These are phyloP conservation scores for Agonopterix subpropinquella DNA, from an alignment of 2,888 invertebrate species.

Conservation along the genomic window DNA sequence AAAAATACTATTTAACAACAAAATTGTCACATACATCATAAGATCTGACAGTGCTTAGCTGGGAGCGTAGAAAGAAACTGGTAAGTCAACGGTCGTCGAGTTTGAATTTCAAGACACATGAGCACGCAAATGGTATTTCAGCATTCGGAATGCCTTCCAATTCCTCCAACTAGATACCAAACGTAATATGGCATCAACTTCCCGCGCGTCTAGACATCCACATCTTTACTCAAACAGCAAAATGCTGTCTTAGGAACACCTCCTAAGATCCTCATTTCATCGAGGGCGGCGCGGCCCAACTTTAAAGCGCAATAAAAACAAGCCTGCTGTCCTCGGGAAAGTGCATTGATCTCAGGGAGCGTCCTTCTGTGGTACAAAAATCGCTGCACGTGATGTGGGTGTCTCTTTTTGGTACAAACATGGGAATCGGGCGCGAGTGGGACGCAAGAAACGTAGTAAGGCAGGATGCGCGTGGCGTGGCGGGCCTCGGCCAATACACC, in stretches of 20 bases:
- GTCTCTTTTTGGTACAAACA: conserved; percentile 49
- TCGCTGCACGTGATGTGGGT: conserved; percentile 63
- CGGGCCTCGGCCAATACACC: conserved; percentile 70
- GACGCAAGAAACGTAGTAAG: conserved; percentile 58
- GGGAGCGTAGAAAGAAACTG: background rate
- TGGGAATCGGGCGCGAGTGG: conserved; percentile 43
- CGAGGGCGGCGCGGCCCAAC: conserved; percentile 28
- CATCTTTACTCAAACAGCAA: conserved; percentile 29
- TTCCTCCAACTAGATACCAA: conserved; percentile 32
- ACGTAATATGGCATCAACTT: conserved; percentile 48
- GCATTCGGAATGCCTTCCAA: background rate
- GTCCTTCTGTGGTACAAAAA: conserved; percentile 72
- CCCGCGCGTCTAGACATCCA: conserved; percentile 64
- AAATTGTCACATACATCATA: too few species aligned
- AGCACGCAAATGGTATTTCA: too few species aligned
- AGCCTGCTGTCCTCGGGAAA: conserved; percentile 69
- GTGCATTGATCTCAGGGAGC: conserved; percentile 72
- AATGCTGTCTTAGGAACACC: conserved; percentile 43
- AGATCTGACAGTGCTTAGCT: too few species aligned
- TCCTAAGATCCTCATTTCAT: conserved; percentile 51
- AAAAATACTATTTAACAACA: too few species aligned
- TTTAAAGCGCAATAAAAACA: conserved; percentile 62
- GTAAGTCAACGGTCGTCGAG: background rate
- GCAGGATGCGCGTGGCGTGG: conserved; percentile 72
- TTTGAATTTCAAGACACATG: background rate